Conservation (phyloP, 1,140 invertebrate genomes). For the Papilio xuthus region DNA sequence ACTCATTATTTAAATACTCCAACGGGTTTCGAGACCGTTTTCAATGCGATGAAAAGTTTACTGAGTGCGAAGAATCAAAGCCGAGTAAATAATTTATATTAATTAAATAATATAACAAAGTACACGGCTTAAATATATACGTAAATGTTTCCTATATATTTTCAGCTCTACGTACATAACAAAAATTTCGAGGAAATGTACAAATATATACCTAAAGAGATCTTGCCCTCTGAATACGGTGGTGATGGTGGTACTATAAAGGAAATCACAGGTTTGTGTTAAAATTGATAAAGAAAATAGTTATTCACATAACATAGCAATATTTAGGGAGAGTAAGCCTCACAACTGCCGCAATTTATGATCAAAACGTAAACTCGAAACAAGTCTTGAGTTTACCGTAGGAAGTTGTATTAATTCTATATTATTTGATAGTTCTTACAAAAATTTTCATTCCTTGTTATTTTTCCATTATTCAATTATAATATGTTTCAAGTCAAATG, state of each 20-base stretch:
- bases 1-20: slow-evolving; percentile 83
- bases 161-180: slow-evolving; percentile 68
- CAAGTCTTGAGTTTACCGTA: too few relatives aligned
- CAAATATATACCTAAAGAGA: slow-evolving; percentile 65
- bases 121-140: not conserved
- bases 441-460: too few relatives aligned
- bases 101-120: not conserved
- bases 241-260: slow-evolving; percentile 66
- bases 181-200: slow-evolving; percentile 67
- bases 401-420: too few relatives aligned
- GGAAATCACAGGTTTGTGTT: slow-evolving; percentile 64
- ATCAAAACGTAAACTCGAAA: too few relatives aligned
- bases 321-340: not conserved
- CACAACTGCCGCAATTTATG: too few relatives aligned
- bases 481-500: too few relatives aligned
- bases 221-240: slow-evolving; percentile 76
- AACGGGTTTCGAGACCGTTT: slow-evolving; percentile 73
- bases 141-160: slow-evolving; percentile 35
- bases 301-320: not conserved
- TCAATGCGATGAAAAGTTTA: slow-evolving; percentile 74
- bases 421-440: too few relatives aligned
- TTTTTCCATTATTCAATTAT: too few relatives aligned
- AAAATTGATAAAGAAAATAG: not conserved
- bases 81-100: slow-evolving; percentile 48
- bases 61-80: slow-evolving; percentile 60